Percentiles rank a stretch among this genome's conserved stretches.
phyloP scores from a whole-genome alignment of 2,113 vertebrate genomes.

The Vidua macroura region DNA sequence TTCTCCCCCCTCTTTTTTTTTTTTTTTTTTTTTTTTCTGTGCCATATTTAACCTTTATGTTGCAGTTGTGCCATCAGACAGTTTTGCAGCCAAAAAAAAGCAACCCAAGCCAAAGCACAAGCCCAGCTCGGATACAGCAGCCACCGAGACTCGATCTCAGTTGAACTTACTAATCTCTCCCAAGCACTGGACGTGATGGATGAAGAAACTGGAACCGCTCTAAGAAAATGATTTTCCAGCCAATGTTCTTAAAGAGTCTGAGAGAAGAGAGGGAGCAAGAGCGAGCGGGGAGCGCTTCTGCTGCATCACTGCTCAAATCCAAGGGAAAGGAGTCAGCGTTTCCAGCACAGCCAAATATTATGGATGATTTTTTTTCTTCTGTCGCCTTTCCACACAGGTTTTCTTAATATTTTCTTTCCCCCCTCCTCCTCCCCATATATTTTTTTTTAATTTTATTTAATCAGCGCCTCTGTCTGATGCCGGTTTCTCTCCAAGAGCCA shows the following conservation, averaged over 20 bases:
- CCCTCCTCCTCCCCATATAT: background rate
- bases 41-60: conserved; percentile 67
- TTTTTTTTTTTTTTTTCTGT: background rate
- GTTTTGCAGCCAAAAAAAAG: conserved; percentile 56
- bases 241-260: conserved; percentile 46
- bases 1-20: background rate
- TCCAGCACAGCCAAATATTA: conserved; percentile 33
- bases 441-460: background rate
- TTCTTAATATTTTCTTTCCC: conserved; percentile 34
- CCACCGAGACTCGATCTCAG: conserved; percentile 32
- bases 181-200: conserved; percentile 45
- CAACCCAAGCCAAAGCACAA: conserved; percentile 35
- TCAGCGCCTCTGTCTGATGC: background rate
- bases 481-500: background rate
- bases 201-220: conserved; percentile 47
- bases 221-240: conserved; percentile 16
- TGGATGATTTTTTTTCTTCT: conserved; percentile 57
- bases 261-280: conserved; percentile 32
- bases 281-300: conserved; percentile 35
- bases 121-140: conserved; percentile 58
- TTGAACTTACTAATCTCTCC: background rate
- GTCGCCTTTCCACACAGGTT: conserved; percentile 13
- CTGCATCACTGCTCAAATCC: conserved; percentile 58
- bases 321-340: conserved; percentile 48
- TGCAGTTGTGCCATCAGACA: conserved; percentile 65